Percentiles rank a stretch among this genome's conserved stretches.
phyloP scores from a whole-genome alignment of 2,113 vertebrate genomes.

The Pituophis catenifer region DNA sequence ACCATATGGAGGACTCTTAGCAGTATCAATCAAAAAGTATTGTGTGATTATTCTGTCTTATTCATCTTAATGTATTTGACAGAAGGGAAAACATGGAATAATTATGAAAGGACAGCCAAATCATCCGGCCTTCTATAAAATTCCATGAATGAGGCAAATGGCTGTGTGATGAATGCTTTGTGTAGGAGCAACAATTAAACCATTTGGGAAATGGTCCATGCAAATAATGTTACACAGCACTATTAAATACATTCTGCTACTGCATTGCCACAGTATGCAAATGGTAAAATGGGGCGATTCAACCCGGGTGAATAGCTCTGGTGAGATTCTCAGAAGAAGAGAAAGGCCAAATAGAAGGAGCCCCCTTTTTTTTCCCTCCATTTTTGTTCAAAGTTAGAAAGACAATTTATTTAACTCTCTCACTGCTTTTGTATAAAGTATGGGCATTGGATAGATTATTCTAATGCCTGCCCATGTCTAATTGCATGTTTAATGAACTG shows the following conservation, averaged over 20 bases:
- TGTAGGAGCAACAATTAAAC: neutral
- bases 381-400: conserved; percentile 27
- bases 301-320: neutral
- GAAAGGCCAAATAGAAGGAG: conserved; percentile 24
- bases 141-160: neutral
- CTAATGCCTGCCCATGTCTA: conserved; percentile 51
- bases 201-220: neutral
- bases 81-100: neutral
- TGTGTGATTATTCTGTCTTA: neutral
- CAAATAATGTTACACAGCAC: neutral
- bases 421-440: conserved; percentile 41
- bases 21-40: neutral
- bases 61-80: neutral
- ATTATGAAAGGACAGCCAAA: neutral
- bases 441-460: conserved; percentile 45
- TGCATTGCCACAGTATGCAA: neutral
- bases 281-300: conserved; percentile 12
- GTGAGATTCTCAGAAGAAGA: conserved; percentile 25
- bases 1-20: neutral
- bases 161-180: neutral
- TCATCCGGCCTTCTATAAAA: neutral
- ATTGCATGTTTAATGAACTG: conserved; percentile 30
- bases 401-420: conserved; percentile 43
- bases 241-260: neutral
- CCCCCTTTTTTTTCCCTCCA: neutral